phyloP scores from a whole-genome alignment of 2,888 invertebrate genomes.

The Macrosoma leucophasiata region DNA sequence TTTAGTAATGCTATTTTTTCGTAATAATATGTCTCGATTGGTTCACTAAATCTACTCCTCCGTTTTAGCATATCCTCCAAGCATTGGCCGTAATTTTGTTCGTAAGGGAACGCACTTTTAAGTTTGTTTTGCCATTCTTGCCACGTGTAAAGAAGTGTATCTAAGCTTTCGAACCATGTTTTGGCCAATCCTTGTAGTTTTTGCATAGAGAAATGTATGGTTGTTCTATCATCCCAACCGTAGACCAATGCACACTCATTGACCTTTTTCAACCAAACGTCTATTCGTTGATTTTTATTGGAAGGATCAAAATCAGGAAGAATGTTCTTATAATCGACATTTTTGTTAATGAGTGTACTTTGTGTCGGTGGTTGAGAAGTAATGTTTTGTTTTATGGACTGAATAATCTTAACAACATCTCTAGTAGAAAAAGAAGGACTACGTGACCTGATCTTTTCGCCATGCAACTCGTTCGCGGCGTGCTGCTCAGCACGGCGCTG shows the following conservation, averaged over 20 bases:
- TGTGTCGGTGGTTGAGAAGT: too few species aligned
- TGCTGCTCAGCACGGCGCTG: too few species aligned
- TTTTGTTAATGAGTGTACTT: too few species aligned
- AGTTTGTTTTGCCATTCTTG: constrained; percentile 19
- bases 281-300: constrained; percentile 11
- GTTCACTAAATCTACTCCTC: constrained; percentile 16
- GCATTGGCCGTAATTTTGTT: constrained; percentile 17
- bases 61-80: constrained; percentile 17
- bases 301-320: too few species aligned
- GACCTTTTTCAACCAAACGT: constrained; percentile 15
- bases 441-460: too few species aligned
- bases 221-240: constrained; percentile 19
- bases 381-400: too few species aligned
- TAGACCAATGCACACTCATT: constrained; percentile 15
- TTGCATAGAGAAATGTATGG: constrained; percentile 21
- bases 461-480: too few species aligned
- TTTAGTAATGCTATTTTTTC: constrained; percentile 21
- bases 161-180: constrained; percentile 22
- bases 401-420: too few species aligned
- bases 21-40: constrained; percentile 23
- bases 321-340: too few species aligned
- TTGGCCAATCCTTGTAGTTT: constrained; percentile 24
- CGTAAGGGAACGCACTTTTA: constrained; percentile 12
- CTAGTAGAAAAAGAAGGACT: too few species aligned
- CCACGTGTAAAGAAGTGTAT: constrained; percentile 20